These are phyloP conservation scores for Acipenser oxyrinchus DNA, from an alignment of 2,797 vertebrate species.

Conservation along the genomic window DNA sequence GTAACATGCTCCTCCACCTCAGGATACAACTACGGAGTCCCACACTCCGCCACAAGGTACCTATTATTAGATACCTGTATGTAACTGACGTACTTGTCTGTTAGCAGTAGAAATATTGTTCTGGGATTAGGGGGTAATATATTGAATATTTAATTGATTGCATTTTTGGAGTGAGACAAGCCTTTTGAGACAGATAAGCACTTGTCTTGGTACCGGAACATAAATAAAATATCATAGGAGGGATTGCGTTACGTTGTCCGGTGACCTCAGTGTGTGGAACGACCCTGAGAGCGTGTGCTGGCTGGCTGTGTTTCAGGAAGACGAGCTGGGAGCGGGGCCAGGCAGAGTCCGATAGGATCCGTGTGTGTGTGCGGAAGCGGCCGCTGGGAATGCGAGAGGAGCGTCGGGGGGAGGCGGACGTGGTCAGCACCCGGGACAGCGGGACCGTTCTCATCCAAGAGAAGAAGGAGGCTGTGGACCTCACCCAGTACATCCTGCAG, in stretches of 20 bases:
- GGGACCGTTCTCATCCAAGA: conserved; percentile 73
- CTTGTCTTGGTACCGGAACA: not conserved
- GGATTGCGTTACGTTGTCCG: not conserved
- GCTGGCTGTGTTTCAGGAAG: conserved; percentile 11
- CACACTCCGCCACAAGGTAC: conserved; percentile 55
- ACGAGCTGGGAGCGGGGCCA: conserved; percentile 37
- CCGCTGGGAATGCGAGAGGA: conserved; percentile 62
- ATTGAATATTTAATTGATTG: not conserved
- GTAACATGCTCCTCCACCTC: conserved; percentile 54
- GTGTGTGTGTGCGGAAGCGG: conserved; percentile 82
- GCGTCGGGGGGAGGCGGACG: conserved; percentile 63
- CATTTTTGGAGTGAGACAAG: not conserved
- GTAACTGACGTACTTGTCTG: not conserved
- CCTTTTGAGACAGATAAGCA: not conserved
- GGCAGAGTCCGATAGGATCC: conserved; percentile 66
- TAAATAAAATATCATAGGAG: not conserved
- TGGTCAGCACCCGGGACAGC: conserved; percentile 63
- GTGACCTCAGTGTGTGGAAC: not conserved
- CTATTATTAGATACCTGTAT: conserved; percentile 38
- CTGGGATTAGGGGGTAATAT: not conserved
- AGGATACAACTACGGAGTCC: conserved; percentile 79
- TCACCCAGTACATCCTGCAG: conserved; percentile 77
- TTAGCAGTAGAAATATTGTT: not conserved
- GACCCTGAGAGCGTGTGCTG: not conserved
- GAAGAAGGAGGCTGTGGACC: conserved; percentile 80